A percentile compares a stretch with the other conserved stretches of the same genome.
Conservation (phyloP, 1,140 invertebrate genomes). For the Notospermus geniculatus region DNA sequence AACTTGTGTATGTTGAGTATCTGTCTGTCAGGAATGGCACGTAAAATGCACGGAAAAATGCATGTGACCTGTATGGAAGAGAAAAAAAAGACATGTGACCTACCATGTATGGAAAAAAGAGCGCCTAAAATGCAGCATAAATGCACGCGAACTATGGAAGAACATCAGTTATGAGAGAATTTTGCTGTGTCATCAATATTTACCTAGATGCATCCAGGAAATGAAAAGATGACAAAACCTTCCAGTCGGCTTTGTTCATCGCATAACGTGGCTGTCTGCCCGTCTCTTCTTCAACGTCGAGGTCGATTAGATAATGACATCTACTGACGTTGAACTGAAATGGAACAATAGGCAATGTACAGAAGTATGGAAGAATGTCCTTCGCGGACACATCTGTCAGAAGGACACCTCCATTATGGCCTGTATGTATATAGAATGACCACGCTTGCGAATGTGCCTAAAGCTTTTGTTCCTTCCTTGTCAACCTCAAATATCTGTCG, state of each 20-base stretch:
- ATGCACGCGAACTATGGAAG: no score
- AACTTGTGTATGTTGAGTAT: slow-evolving; percentile 72
- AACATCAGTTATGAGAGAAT: no score
- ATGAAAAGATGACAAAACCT: slow-evolving; percentile 67
- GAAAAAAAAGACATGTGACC: slow-evolving; percentile 27
- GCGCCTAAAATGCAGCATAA: no score
- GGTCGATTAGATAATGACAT: slow-evolving; percentile 71
- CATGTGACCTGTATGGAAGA: slow-evolving; percentile 67
- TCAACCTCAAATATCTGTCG: no score
- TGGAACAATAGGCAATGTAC: slow-evolving; percentile 49
- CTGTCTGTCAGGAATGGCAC: slow-evolving; percentile 77
- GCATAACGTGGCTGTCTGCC: slow-evolving; percentile 80
- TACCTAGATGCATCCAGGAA: slow-evolving; percentile 76
- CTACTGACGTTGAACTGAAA: slow-evolving; percentile 63
- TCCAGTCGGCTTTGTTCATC: slow-evolving; percentile 70
- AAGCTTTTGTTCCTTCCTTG: no score
- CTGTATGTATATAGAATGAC: no score
- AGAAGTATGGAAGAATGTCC: no score
- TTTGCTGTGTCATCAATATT: slow-evolving; percentile 12
- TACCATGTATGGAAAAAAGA: slow-evolving; percentile 15
- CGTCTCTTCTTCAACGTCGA: slow-evolving; percentile 72
- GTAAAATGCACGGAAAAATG: slow-evolving; percentile 82
- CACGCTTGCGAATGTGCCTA: no score
- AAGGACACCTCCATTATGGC: no score
- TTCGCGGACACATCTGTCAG: no score